Percentiles rank a stretch among this genome's conserved stretches.
Evolutionary conservation across 35 echinoderm and acorn worm species (phyloP).

Genomic region (Lytechinus pictus): DNA sequence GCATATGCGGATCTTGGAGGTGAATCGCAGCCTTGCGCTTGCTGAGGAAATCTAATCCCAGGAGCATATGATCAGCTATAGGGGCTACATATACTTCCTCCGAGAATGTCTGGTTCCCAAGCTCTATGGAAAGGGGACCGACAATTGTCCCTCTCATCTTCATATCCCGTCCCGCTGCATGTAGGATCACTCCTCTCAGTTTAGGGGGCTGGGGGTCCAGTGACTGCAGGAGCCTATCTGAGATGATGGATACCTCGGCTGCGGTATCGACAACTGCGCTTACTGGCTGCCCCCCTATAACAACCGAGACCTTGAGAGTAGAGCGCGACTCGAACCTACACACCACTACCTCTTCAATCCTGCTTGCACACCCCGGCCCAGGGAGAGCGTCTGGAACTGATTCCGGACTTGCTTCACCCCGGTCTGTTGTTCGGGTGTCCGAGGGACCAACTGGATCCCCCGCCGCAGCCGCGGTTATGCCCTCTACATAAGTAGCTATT

Average conservation of each 20-base stretch:
- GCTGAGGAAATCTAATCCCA: conserved; percentile 62
- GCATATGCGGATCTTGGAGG: conserved; percentile 5
- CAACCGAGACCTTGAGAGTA: neutral
- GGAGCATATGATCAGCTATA: conserved; percentile 68
- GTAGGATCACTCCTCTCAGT: neutral
- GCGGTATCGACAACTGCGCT: conserved; percentile 49
- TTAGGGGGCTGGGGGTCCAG: conserved; percentile 28
- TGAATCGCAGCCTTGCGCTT: neutral
- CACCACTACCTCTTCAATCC: neutral
- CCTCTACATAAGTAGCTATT: too few species aligned
- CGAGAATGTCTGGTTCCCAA: conserved; percentile 17
- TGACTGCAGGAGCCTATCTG: neutral
- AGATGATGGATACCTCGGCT: conserved; percentile 56
- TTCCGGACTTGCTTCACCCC: neutral
- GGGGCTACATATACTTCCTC: conserved; percentile 62
- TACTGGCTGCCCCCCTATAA: neutral
- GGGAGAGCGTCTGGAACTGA: neutral
- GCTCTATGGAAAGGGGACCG: conserved; percentile 33
- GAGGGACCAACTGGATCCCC: neutral
- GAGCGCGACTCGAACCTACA: neutral
- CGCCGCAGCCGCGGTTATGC: too few species aligned
- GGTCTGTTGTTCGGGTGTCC: neutral
- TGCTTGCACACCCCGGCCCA: neutral
- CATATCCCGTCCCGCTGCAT: conserved; percentile 53
- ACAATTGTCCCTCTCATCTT: conserved; percentile 45